Percentiles rank a stretch among this genome's conserved stretches.
These are phyloP conservation scores for Leptestheria dahalacensis DNA, from an alignment of 1,140 invertebrate species.

Conservation along the genomic window DNA sequence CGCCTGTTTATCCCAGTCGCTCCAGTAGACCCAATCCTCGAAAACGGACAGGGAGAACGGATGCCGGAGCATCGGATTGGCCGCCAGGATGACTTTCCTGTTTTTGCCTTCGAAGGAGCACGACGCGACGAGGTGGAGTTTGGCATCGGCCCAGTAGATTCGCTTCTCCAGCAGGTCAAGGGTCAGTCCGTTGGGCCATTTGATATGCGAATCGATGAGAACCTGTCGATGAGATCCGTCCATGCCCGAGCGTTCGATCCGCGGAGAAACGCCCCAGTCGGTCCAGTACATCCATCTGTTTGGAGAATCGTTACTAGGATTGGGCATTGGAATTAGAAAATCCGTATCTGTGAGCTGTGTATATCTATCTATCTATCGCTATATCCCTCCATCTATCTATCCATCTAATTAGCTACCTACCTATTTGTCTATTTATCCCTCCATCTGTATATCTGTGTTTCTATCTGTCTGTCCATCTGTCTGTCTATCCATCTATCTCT, in stretches of 20 bases:
- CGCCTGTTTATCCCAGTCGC: conserved; percentile 40
- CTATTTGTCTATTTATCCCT: no score
- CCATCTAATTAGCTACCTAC: no score
- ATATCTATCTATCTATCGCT: no score
- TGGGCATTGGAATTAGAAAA: neutral
- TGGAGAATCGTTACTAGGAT: no score
- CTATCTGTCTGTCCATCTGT: no score
- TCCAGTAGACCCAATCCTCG: conserved; percentile 40
- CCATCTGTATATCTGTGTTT: no score
- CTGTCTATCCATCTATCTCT: no score
- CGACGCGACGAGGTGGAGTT: conserved; percentile 69
- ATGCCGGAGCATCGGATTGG: conserved; percentile 22
- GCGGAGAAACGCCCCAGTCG: conserved; percentile 71
- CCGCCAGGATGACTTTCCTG: conserved; percentile 44
- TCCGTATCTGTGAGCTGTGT: neutral
- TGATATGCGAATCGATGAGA: conserved; percentile 75
- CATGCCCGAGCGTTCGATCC: conserved; percentile 80
- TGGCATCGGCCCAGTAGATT: conserved; percentile 93
- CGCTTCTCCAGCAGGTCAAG: conserved; percentile 64
- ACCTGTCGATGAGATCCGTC: conserved; percentile 80
- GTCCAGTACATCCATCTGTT: conserved; percentile 85
- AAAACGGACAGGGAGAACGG: conserved; percentile 33
- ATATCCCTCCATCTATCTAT: no score
- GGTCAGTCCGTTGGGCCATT: conserved; percentile 93
- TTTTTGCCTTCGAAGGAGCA: conserved; percentile 71